Evolutionary conservation across 2,888 invertebrate genomes (phyloP).

Genomic region (Drosophila atripex): DNA sequence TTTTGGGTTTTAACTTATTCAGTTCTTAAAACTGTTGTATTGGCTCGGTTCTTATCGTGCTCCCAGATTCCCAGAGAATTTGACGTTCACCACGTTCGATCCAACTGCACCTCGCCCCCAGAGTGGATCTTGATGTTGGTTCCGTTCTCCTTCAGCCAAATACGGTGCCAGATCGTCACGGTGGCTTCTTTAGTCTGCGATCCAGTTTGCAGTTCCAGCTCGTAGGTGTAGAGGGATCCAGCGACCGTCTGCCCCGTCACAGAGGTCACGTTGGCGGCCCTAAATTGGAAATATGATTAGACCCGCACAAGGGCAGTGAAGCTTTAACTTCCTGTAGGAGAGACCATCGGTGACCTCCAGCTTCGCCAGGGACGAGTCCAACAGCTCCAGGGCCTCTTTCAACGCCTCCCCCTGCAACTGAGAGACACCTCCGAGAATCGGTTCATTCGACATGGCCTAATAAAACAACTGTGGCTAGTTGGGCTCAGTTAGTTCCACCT

Average conservation of each 20-base stretch:
- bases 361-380: conserved; percentile 37
- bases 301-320: not conserved
- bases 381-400: conserved; percentile 27
- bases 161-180: conserved; percentile 60
- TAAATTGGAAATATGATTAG: conserved; percentile 7
- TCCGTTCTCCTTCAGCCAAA: conserved; percentile 59
- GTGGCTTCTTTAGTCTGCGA: conserved; percentile 43
- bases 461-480: not conserved
- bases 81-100: conserved; percentile 49
- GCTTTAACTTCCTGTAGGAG: conserved; percentile 45
- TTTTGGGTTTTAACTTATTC: too few species aligned
- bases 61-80: too few species aligned
- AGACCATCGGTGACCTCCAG: conserved; percentile 58
- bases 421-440: conserved; percentile 44
- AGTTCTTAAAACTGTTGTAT: too few species aligned
- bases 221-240: conserved; percentile 49
- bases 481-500: not conserved
- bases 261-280: conserved; percentile 57
- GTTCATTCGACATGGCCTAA: not conserved
- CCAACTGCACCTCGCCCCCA: conserved; percentile 41
- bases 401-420: conserved; percentile 31
- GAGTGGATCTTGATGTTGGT: conserved; percentile 61
- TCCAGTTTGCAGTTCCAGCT: conserved; percentile 54
- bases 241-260: conserved; percentile 68
- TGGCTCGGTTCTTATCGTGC: too few species aligned